A percentile compares a stretch with the other conserved stretches of the same genome.
Evolutionary conservation across 2,797 vertebrate species (phyloP).

Genomic region (Nannoperca obscura): DNA sequence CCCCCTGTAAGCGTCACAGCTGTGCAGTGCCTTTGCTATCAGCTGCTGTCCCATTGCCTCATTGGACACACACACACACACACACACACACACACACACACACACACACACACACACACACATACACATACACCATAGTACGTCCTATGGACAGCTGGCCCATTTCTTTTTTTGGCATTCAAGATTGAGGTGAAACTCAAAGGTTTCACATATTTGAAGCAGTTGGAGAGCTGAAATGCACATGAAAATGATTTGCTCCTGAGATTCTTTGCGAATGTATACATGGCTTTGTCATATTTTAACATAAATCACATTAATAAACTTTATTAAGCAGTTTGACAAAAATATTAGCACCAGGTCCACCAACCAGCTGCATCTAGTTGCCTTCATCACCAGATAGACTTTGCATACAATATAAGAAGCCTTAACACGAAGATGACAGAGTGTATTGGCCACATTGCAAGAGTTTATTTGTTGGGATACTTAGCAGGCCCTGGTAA

Average conservation of each 20-base stretch:
- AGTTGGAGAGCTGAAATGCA: background rate
- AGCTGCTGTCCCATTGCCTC: slow-evolving; percentile 46
- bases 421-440: background rate
- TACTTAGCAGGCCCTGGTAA: background rate
- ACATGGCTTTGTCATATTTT: background rate
- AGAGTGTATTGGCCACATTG: background rate
- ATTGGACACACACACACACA: slow-evolving; percentile 39
- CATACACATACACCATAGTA: slow-evolving; percentile 24
- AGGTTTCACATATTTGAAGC: slow-evolving; percentile 30
- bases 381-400: background rate
- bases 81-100: too few relatives aligned
- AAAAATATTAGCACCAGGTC: background rate
- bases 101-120: slow-evolving; percentile 36
- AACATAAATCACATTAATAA: background rate
- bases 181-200: slow-evolving; percentile 38
- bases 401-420: background rate
- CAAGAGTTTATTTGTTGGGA: background rate
- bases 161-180: slow-evolving; percentile 44
- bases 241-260: background rate
- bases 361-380: background rate
- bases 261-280: background rate
- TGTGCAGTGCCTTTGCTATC: slow-evolving; percentile 67
- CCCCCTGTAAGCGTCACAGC: slow-evolving; percentile 70
- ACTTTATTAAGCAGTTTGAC: background rate
- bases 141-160: slow-evolving; percentile 34